Evolutionary conservation across 2,888 invertebrate species (phyloP), one percentile per base, ranked within the genome.

Genomic region (Brenthis ino): DNA sequence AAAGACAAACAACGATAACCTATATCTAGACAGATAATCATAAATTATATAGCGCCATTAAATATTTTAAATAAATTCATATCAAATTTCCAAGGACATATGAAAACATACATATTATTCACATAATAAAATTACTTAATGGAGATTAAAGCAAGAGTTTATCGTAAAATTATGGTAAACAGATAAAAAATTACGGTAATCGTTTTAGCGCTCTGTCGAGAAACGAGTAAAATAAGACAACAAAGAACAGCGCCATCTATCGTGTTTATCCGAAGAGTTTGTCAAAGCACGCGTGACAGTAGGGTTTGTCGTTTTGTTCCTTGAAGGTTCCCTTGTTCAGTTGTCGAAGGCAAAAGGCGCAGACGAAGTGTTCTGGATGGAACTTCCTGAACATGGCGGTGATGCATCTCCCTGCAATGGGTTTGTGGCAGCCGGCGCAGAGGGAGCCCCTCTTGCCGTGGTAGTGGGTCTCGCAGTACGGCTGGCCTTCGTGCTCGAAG

Each of bases 291-390:
- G 95, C 94, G 86, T 99, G 99, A 88, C 99, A 99, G 90, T 99
- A 99, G 1, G 99, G 99, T 85, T 99, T 99, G 82, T 99, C 98
- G 85, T 98, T 98, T 85, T 99, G 99, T 88, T 99, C 99, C 88
- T 99, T 99, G 92, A 99, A 99, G 0, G 99, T 99, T 80, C 99
- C 99, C 87, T 99, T 99, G 92, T 99, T 99, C 77, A 99, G 94
- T 86, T 99, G 99, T 83, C 98, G 97, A 74, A 99, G 94, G 84
- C 99, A 99, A 93, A 99, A 99, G n/a, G 99, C 98, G 93, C 99
- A 99, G 8, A 99, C 98, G 86, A 99, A 99, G 93, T 99, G 99
- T 86, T 99, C 99, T 0, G 99, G 99, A 90, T 99, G 99, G 94
- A 98, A 99, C 93, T 99, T 99, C 78, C 97, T 94, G 93, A 98